Evolutionary conservation across 2,797 vertebrate species (phyloP), one percentile per base, ranked within the genome.

Genomic region (Gambusia yucatana): DNA sequence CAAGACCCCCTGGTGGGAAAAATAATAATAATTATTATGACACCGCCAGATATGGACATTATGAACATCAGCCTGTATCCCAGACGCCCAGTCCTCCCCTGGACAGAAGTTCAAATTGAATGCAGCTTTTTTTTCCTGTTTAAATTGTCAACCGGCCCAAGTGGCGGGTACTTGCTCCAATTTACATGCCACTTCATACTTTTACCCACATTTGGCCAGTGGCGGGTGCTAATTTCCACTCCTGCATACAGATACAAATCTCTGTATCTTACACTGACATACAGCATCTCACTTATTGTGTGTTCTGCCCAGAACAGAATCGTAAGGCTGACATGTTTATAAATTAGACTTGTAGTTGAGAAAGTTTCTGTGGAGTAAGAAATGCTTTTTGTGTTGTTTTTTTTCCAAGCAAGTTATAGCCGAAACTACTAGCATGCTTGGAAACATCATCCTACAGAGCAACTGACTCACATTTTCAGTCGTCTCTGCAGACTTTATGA

Each of bases 401-500:
- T 57, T 61, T 61, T 36, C 8, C 22, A 2, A 61, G 30, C 59
- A 61, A 33, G 20, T 39, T 20, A 33, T 33, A 33, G 33, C 33
- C 33, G 1, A 33, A 33, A 33, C 33, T 33, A 33, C 33, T 1
- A 65, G 16, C 61, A 65, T 39, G 16, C 16, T 39, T 65, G 63
- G 39, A 20, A 65, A 20, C 17, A 77, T 86, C 89, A 75, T 85
- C 86, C 75, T 52, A 22, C 65, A 79, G 77, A 84, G 73, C 59
- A 72, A 33, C 63, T 82, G 77, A 83, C 88, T 92, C 90, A 86
- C 82, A 89, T 77, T 87, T 83, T 75, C 77, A 43, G 77, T 74
- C 84, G 28, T 84, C 79, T 84, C 80, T 86, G 72, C 71, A 87
- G 79, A 82, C 78, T 87, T 79, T 50, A 33, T 47, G 63, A 50